Conservation (phyloP, 2,113 vertebrate genomes). For the Thryonomys swinderianus region DNA sequence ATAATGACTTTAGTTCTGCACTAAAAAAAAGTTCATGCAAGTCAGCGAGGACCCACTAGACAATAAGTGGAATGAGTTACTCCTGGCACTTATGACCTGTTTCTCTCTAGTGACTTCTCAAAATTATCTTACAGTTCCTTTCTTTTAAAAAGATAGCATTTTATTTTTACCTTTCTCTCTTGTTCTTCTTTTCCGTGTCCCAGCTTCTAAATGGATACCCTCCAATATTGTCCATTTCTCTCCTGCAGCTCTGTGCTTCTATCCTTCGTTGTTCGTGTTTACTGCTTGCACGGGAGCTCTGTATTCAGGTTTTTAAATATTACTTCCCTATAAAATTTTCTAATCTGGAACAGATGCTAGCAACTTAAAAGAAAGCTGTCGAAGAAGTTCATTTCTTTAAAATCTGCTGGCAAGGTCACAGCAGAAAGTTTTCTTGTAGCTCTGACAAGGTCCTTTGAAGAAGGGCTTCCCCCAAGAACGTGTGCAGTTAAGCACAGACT, state of each 20-base stretch:
- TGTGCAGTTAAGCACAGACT: too few species aligned
- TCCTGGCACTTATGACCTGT: fast-evolving
- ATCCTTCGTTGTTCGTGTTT: neutral
- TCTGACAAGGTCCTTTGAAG: too few species aligned
- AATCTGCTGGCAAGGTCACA: neutral
- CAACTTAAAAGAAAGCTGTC: neutral
- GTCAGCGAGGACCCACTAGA: too few species aligned
- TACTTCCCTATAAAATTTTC: neutral
- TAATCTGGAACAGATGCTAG: neutral
- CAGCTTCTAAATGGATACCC: too few species aligned
- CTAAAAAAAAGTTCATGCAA: fast-evolving
- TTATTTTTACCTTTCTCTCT: neutral
- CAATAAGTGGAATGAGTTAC: fast-evolving
- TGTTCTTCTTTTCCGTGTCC: too few species aligned
- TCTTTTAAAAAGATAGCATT: neutral
- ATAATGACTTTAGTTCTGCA: fast-evolving
- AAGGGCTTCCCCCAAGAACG: neutral
- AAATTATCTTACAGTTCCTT: neutral
- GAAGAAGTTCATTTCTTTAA: neutral
- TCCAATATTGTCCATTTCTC: neutral
- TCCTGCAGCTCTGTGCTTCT: neutral
- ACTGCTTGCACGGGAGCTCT: too few species aligned
- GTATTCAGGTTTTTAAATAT: neutral
- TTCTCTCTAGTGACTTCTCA: neutral
- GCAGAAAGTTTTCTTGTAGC: neutral